Percentiles rank a stretch among this genome's conserved stretches.
Evolutionary conservation across 2,797 vertebrate genomes (phyloP).

Genomic region (Varecia variegata): DNA sequence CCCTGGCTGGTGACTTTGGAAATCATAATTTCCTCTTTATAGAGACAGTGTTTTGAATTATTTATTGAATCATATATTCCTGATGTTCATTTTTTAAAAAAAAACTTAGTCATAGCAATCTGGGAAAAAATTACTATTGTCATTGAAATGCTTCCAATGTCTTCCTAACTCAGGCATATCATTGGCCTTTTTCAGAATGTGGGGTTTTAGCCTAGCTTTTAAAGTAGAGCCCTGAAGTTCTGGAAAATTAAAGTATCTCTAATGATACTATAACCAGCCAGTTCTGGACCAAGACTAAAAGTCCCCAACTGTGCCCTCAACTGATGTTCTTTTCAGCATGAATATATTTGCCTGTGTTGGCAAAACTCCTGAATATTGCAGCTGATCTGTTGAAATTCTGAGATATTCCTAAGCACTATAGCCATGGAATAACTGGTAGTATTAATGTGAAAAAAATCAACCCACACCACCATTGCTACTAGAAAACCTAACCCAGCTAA

Average conservation of each 20-base stretch:
- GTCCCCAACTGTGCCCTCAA: not conserved
- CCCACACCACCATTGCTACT: not conserved
- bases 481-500: not conserved
- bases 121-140: not conserved
- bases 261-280: not conserved
- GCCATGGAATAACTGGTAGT: not conserved
- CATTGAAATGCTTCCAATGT: not conserved
- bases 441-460: not conserved
- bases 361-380: not conserved
- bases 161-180: not conserved
- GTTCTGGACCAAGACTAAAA: not conserved
- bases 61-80: not conserved
- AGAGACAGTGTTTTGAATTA: not conserved
- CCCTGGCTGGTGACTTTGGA: not conserved
- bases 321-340: not conserved
- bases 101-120: not conserved
- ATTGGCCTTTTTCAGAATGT: not conserved
- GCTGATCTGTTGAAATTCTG: not conserved
- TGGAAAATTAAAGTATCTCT: not conserved
- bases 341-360: not conserved
- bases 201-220: not conserved
- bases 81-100: not conserved
- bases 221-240: not conserved
- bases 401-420: not conserved
- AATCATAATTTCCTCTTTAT: constrained; percentile 23